Evolutionary conservation across 2,113 vertebrate genomes (phyloP).

Genomic region (Ranitomeya variabilis): DNA sequence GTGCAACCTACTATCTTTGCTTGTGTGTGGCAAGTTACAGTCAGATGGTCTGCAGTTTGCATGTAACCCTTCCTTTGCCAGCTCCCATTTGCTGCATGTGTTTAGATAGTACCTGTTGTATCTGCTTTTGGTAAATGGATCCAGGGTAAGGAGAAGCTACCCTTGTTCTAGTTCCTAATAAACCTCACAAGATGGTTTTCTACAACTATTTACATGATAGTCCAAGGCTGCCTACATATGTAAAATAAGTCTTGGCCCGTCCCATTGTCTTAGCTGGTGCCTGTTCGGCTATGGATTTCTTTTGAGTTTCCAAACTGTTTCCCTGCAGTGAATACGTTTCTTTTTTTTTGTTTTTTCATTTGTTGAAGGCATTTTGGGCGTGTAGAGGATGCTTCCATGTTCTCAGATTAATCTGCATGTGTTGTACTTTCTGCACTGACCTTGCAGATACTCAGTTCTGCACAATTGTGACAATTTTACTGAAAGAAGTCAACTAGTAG

Average conservation of each 20-base stretch:
- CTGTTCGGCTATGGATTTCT: not conserved
- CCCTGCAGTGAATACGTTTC: conserved; percentile 29
- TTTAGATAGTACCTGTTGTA: not conserved
- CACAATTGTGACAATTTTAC: not conserved
- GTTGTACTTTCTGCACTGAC: not conserved
- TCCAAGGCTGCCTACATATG: not conserved
- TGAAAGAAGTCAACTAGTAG: not conserved
- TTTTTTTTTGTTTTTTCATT: conserved; percentile 36
- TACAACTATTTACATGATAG: not conserved
- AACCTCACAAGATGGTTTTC: not conserved
- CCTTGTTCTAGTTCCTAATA: not conserved
- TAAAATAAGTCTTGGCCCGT: conserved; percentile 5
- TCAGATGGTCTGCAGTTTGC: conserved; percentile 22
- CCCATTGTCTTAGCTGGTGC: conserved; percentile 18
- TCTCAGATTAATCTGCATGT: conserved; percentile 24
- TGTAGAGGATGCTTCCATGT: conserved; percentile 31
- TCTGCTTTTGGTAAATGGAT: not conserved
- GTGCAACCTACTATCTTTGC: conserved; percentile 45
- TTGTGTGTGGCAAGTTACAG: not conserved
- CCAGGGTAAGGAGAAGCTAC: not conserved
- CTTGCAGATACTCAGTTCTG: not conserved
- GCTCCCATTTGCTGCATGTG: not conserved
- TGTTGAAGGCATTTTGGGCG: conserved; percentile 25
- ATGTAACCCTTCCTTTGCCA: conserved; percentile 23
- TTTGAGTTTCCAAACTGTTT: not conserved